Base-by-base conservation (phyloP, 2,113 vertebrate genomes). In the Nothocercus nigrocapillus region DNA sequence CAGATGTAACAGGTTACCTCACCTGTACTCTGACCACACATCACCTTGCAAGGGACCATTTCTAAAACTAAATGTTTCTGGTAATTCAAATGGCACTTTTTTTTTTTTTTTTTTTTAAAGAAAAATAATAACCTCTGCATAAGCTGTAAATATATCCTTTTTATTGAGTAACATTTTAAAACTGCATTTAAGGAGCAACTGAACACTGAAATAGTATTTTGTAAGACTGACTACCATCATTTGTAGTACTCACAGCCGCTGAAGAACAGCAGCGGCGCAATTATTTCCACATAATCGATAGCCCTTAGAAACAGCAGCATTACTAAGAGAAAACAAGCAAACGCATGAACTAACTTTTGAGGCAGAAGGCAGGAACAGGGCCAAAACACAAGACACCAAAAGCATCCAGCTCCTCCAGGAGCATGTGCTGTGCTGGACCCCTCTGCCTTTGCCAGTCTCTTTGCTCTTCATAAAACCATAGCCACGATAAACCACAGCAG, bases 211-310 rank as follows among this genome's bases (percentile, higher is more conserved):
- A 9, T 7, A 24, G 16, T 40, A 7, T 3, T 15, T 93, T 70
- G 34, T 36, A 24, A 76, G 63, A 83, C 32, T 22, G 79, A 93
- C 24, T 15, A 87, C 67, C 64, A 40, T 62, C 61, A 91, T 73
- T 94, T 87, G 76, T 87, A 63, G 63, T 51, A 47, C 19, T 22
- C 3, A 15, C 25, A 84, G 38, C 67, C 13, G 36, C 56, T 91
- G 83, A 75, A 95, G 3, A 13, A 30, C 64, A 82, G 59, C 69
- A 93, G 62, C 73, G 83, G 76, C 76, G 64, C 74, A 88, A 51
- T 89, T 83, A 93, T 79, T 93, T 88, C 64, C 70, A 82, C 66
- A 89, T 61, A 93, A 96, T 85, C 81, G 82, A 28, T 74, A 59
- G 53, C 73, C 82, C 69, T 81, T 82, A 88, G 12, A 64, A 66